Evolutionary conservation across 2,888 invertebrate genomes (phyloP).

Genomic region (Myopa testacea): DNA sequence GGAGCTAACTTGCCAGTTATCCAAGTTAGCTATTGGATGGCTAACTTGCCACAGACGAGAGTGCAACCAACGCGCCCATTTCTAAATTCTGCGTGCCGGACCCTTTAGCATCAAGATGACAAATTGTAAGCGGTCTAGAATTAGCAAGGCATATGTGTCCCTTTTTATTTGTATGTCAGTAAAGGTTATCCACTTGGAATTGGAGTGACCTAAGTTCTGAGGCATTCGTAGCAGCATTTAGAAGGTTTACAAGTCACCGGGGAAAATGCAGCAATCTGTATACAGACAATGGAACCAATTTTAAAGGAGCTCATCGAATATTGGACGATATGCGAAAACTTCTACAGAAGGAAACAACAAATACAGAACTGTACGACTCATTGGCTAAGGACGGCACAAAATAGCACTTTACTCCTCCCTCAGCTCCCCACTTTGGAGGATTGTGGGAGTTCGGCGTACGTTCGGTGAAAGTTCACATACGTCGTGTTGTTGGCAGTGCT

Average conservation of each 20-base stretch:
- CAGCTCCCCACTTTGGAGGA: slow-evolving; percentile 44
- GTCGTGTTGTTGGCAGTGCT: slow-evolving; percentile 48
- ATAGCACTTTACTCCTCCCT: slow-evolving; percentile 44
- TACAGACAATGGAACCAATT: slow-evolving; percentile 22
- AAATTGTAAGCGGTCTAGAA: slow-evolving; percentile 9
- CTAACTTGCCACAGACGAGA: slow-evolving; percentile 32
- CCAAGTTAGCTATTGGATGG: too few relatives aligned
- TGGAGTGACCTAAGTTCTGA: slow-evolving; percentile 32
- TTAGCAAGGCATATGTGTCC: slow-evolving; percentile 20
- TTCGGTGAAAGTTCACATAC: slow-evolving; percentile 48
- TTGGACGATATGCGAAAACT: slow-evolving; percentile 38
- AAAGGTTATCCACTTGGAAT: slow-evolving; percentile 34
- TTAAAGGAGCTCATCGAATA: slow-evolving; percentile 32
- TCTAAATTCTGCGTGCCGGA: slow-evolving; percentile 19
- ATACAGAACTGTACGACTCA: not conserved
- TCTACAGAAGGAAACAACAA: slow-evolving; percentile 31
- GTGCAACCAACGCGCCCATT: slow-evolving; percentile 35
- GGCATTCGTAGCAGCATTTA: slow-evolving; percentile 33
- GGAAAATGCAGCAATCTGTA: not conserved
- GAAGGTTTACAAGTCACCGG: slow-evolving; percentile 29
- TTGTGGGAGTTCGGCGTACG: slow-evolving; percentile 46
- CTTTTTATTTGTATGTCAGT: slow-evolving; percentile 35
- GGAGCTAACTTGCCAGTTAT: slow-evolving; percentile 40
- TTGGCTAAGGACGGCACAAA: slow-evolving; percentile 27
- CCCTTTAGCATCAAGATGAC: slow-evolving; percentile 10